Base-by-base conservation (phyloP, 53 echinoderm and acorn worm genomes). In the Echinarachnius parma region DNA sequence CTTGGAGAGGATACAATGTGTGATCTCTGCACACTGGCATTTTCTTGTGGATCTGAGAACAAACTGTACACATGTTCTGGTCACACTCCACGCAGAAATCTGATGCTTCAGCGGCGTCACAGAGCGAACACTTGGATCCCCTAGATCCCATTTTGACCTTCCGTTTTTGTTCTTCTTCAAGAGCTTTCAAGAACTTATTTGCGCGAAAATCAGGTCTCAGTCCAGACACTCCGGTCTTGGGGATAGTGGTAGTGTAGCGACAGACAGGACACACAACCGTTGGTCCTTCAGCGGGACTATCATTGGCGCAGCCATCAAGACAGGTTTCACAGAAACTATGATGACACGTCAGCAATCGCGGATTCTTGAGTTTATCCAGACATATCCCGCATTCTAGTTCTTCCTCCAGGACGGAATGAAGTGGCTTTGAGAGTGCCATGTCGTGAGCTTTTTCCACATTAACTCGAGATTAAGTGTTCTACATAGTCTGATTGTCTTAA, bases 351-450 rank as follows among this genome's bases (percentile, higher is more conserved):
- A 62, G 42, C 35, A 42, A 23, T 16, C 62, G 62, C 21, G 62
- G 62, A 39, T 26, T 36, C 36, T 21, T 23, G 39, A 62, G 62
- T 62, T 23, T 62, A 13, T 62, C 44, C 21, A 62, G 39, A 62
- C 62, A 62, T 14, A 62, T 39, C 36, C 62, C 36, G 9, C 62
- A 62, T 62, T 62, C 15, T 21, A 62, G 62, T 39, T 62, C 62
- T 62, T 62, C 62, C 10, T 25, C 10, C 16, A 62, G 21, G 23
- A 39, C 62, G n/a, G 34, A 35, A 34, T 36, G 36, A 25, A 62
- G 5, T 24, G 9, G 35, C 62, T 62, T 62, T 0, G 62, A 39
- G 26, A 36, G 45, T 26, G 62, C 62, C 62, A 62, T 62, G 9
- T 42, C 10, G 19, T 39, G 10, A 24, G n/a, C n/a, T n/a, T n/a